Conservation (phyloP, 2,888 invertebrate species). For the Tetramorium bicarinatum region DNA sequence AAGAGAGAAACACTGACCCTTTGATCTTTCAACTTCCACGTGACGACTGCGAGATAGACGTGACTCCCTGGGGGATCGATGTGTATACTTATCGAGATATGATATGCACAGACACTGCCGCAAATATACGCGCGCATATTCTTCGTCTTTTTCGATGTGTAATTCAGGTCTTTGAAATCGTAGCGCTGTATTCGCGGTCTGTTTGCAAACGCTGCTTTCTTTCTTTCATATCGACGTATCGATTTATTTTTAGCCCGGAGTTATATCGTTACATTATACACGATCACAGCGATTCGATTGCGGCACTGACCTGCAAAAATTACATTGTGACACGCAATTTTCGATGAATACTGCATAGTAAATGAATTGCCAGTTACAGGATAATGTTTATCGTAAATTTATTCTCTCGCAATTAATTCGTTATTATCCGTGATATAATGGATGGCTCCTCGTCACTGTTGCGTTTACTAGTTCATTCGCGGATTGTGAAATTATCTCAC, state of each 20-base stretch:
- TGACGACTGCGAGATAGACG: conserved; percentile 69
- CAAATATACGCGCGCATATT: not conserved
- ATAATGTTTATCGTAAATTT: conserved; percentile 38
- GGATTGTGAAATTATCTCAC: conserved; percentile 27
- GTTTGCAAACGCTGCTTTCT: not conserved
- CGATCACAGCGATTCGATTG: not conserved
- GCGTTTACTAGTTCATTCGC: not conserved
- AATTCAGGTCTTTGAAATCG: conserved; percentile 1
- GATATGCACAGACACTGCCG: not conserved
- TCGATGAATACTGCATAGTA: conserved; percentile 24
- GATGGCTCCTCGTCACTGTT: conserved; percentile 25
- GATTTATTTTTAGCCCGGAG: conserved; percentile 14
- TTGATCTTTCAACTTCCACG: conserved; percentile 71
- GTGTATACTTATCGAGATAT: conserved; percentile 25
- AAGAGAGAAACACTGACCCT: conserved; percentile 68
- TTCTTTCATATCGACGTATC: not conserved
- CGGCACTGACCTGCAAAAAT: conserved; percentile 16
- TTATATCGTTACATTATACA: not conserved
- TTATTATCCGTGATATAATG: conserved; percentile 38
- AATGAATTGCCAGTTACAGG: conserved; percentile 27
- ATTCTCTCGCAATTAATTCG: conserved; percentile 38
- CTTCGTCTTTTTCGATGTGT: not conserved
- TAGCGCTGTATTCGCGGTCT: not conserved
- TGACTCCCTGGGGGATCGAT: conserved; percentile 60
- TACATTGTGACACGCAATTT: conserved; percentile 1